Conservation (phyloP, 1,140 invertebrate species). For the Batillaria attramentaria region DNA sequence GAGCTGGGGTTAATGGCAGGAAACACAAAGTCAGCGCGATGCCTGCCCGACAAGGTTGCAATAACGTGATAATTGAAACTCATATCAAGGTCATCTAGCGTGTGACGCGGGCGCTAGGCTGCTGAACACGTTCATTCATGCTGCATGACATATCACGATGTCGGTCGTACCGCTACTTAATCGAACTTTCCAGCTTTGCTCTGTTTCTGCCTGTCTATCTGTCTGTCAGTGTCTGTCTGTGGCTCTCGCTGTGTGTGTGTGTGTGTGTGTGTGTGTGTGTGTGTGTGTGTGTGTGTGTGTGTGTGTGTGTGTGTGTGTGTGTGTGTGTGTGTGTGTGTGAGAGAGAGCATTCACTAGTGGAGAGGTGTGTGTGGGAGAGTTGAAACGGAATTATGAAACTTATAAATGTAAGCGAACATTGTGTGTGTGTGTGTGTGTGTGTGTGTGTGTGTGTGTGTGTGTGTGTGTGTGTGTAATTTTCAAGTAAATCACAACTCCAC, state of each 20-base stretch:
- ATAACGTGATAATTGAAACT: too few species aligned
- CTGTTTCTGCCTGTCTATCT: not conserved
- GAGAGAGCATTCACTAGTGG: not conserved
- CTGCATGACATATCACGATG: too few species aligned
- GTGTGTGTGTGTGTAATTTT: not conserved
- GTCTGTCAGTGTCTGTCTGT: not conserved
- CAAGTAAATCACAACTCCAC: too few species aligned
- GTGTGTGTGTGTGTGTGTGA: not conserved
- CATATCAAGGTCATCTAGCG: too few species aligned
- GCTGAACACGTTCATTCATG: too few species aligned
- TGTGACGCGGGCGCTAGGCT: too few species aligned
- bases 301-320: constrained; percentile 16
- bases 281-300: constrained; percentile 1
- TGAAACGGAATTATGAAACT: too few species aligned
- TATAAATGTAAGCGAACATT: too few species aligned
- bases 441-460: not conserved
- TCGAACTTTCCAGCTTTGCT: not conserved
- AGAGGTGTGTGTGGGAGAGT: not conserved
- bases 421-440: not conserved
- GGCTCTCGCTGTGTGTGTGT: not conserved
- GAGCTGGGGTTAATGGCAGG: too few species aligned
- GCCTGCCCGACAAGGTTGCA: too few species aligned
- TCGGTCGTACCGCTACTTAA: too few species aligned
- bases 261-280: constrained; percentile 9
- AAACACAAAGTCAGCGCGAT: too few species aligned